phyloP scores from a whole-genome alignment of 2,797 vertebrate species.

The Columba guinea region DNA sequence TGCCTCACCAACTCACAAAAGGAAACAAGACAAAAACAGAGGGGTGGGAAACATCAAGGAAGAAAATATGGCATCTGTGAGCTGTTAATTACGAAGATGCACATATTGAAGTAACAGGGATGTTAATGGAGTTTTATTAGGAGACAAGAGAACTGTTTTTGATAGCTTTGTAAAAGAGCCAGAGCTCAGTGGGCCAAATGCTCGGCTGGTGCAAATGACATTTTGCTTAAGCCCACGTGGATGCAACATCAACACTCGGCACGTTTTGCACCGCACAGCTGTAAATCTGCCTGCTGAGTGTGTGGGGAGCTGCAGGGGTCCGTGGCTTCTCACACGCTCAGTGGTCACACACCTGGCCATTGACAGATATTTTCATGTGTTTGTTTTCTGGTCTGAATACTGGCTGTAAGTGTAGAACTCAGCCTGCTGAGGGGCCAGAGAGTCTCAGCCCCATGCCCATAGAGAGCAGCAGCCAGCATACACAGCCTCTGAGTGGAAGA shows the following conservation, averaged over 20 bases:
- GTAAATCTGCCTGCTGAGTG: not conserved
- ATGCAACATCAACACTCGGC: accelerated
- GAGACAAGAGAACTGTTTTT: not conserved
- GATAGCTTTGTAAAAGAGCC: not conserved
- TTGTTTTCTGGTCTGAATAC: not conserved
- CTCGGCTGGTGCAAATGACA: not conserved
- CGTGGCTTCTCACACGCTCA: not conserved
- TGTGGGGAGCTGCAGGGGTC: accelerated
- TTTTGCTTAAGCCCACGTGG: not conserved
- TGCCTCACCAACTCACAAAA: conserved; percentile 19
- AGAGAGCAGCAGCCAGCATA: not conserved
- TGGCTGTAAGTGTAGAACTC: not conserved
- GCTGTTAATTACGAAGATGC: conserved; percentile 29
- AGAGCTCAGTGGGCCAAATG: not conserved
- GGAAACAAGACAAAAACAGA: conserved; percentile 13
- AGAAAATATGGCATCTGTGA: conserved; percentile 7
- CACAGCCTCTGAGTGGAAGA: not conserved
- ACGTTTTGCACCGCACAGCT: not conserved
- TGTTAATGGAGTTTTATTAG: not conserved
- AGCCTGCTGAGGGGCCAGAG: not conserved
- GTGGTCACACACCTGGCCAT: not conserved
- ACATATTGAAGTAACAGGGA: not conserved
- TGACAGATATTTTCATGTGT: not conserved
- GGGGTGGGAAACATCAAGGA: not conserved
- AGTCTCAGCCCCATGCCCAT: not conserved